A percentile compares a stretch with the other conserved stretches of the same genome.
Conservation (phyloP, 1,140 invertebrate species). For the Sycophila sp. region DNA sequence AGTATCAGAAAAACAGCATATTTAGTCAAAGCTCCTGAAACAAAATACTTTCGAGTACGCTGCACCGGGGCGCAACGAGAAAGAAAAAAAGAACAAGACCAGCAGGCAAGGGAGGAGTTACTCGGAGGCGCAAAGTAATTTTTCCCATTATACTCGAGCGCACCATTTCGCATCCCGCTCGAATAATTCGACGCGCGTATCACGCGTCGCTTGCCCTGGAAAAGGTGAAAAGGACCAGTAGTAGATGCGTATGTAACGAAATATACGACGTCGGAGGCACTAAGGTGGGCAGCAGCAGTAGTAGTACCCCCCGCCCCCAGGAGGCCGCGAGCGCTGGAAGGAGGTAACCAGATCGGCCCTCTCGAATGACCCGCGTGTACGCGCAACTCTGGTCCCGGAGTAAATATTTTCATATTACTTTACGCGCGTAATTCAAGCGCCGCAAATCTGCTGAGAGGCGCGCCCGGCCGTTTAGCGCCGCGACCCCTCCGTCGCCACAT, state of each 20-base stretch:
- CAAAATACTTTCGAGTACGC: too few species aligned
- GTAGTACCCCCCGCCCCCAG: too few species aligned
- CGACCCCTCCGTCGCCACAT: not conserved
- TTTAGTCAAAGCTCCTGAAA: too few species aligned
- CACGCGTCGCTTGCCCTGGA: not conserved
- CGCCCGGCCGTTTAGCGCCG: too few species aligned
- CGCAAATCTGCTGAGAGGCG: conserved; percentile 47
- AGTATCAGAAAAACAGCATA: too few species aligned
- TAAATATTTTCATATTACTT: conserved; percentile 66
- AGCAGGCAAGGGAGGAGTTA: too few species aligned
- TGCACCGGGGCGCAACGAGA: too few species aligned
- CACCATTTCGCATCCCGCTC: too few species aligned
- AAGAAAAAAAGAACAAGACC: too few species aligned
- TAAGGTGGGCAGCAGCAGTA: not conserved
- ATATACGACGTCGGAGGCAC: conserved; percentile 27
- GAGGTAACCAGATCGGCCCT: conserved; percentile 60
- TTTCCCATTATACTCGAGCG: too few species aligned
- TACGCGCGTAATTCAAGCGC: conserved; percentile 59
- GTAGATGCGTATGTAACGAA: conserved; percentile 23
- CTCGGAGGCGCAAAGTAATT: too few species aligned
- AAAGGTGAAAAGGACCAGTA: not conserved
- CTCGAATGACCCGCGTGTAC: conserved; percentile 57
- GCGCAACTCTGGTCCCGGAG: conserved; percentile 41
- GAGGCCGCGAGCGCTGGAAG: conserved; percentile 40
- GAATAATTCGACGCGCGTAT: not conserved